Evolutionary conservation across 2,888 invertebrate genomes (phyloP).

Genomic region (Agrochola lota): DNA sequence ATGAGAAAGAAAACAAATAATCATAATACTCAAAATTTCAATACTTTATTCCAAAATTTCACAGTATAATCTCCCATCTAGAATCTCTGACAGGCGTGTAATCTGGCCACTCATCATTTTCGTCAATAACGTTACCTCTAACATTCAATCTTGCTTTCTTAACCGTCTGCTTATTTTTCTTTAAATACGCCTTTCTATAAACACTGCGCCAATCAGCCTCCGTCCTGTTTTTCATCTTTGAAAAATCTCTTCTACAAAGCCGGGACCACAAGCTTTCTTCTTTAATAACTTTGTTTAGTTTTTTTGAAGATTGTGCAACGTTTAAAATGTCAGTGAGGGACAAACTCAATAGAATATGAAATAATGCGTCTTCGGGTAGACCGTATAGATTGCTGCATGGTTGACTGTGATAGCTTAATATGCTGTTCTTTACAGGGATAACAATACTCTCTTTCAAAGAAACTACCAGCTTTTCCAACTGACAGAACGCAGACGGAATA

Average conservation of each 20-base stretch:
- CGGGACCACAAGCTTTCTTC: conserved; percentile 72
- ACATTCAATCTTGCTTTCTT: not conserved
- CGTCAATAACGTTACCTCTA: conserved; percentile 52
- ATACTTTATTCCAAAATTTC: conserved; percentile 31
- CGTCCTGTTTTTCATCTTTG: conserved; percentile 57
- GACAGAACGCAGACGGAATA: conserved; percentile 64
- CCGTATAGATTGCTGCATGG: conserved; percentile 70
- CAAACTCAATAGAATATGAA: conserved; percentile 69
- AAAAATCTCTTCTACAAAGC: conserved; percentile 74
- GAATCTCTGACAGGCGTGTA: conserved; percentile 61
- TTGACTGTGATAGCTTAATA: conserved; percentile 68
- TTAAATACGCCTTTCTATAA: conserved; percentile 69
- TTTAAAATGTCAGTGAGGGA: conserved; percentile 70
- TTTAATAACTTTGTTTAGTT: conserved; percentile 67
- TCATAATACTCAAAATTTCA: not conserved
- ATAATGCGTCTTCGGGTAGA: conserved; percentile 71
- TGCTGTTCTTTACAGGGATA: conserved; percentile 69
- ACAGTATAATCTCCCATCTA: conserved; percentile 72
- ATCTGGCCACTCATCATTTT: conserved; percentile 60
- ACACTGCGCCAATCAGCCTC: conserved; percentile 63
- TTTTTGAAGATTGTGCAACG: conserved; percentile 71
- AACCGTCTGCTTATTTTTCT: conserved; percentile 42
- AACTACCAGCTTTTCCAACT: conserved; percentile 61
- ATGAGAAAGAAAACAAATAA: not conserved
- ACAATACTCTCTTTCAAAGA: conserved; percentile 70